phyloP scores from a whole-genome alignment of 2,888 invertebrate genomes.

The Prosapia bicincta region DNA sequence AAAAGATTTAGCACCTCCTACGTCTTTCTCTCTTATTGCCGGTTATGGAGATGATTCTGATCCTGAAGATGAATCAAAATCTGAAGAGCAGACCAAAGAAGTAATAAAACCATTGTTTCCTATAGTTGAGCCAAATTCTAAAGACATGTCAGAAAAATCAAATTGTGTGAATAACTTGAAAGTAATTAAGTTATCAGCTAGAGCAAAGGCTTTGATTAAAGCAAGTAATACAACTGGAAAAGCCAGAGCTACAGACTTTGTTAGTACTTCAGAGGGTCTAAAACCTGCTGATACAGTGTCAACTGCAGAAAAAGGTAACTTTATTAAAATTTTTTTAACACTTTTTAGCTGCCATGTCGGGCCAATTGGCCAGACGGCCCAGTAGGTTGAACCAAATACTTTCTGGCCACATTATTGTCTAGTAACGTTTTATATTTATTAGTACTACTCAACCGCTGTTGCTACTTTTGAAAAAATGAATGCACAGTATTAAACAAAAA shows the following conservation, averaged over 20 bases:
- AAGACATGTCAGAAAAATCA: neutral
- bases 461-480: no score
- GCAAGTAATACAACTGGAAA: slow-evolving; percentile 34
- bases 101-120: slow-evolving; percentile 29
- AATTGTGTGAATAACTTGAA: slow-evolving; percentile 20
- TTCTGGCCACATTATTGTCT: no score
- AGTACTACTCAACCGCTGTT: no score
- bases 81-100: slow-evolving; percentile 28
- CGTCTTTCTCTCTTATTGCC: slow-evolving; percentile 34
- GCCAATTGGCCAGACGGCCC: no score
- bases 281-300: slow-evolving; percentile 48
- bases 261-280: slow-evolving; percentile 44
- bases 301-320: neutral
- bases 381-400: no score
- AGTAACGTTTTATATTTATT: no score
- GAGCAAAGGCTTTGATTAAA: slow-evolving; percentile 36
- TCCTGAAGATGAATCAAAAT: slow-evolving; percentile 36
- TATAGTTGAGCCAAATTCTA: slow-evolving; percentile 8
- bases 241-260: slow-evolving; percentile 36
- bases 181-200: slow-evolving; percentile 36
- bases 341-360: no score
- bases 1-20: slow-evolving; percentile 5
- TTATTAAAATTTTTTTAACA: no score
- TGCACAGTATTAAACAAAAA: no score
- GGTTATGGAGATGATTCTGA: slow-evolving; percentile 53